Evolutionary conservation across 2,113 vertebrate genomes (phyloP).

Genomic region (Poecile atricapillus): DNA sequence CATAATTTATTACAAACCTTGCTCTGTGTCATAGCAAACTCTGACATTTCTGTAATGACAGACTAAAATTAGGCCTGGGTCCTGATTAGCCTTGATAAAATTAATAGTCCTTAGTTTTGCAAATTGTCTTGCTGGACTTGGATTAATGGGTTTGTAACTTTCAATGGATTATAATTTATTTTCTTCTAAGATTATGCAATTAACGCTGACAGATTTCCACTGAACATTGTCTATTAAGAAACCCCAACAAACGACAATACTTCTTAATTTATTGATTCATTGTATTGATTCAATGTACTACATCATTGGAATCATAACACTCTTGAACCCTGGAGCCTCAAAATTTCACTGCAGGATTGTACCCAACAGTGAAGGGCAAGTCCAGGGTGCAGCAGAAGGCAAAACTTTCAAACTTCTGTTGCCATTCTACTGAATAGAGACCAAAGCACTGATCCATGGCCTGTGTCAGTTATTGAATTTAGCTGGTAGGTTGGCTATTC

Average conservation of each 20-base stretch:
- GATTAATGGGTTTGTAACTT: neutral
- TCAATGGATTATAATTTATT: neutral
- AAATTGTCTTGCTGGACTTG: neutral
- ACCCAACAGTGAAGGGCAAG: neutral
- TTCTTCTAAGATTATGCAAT: neutral
- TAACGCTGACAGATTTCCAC: neutral
- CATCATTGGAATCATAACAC: neutral
- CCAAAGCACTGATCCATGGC: neutral
- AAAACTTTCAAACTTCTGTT: neutral
- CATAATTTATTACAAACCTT: no score
- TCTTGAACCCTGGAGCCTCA: neutral
- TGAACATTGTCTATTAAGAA: neutral
- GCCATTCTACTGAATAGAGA: neutral
- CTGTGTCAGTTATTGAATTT: neutral
- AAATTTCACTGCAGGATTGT: neutral
- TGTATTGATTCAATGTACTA: neutral
- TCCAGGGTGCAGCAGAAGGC: neutral
- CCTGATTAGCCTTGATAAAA: neutral
- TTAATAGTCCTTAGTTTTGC: neutral
- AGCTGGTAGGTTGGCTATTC: neutral
- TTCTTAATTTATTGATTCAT: neutral
- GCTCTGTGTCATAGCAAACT: neutral
- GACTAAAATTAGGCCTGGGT: neutral
- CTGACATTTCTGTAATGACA: neutral
- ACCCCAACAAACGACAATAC: neutral